Evolutionary conservation across 2,888 invertebrate genomes (phyloP), one percentile per base, ranked within the genome.

Genomic region (Thumatha senex): DNA sequence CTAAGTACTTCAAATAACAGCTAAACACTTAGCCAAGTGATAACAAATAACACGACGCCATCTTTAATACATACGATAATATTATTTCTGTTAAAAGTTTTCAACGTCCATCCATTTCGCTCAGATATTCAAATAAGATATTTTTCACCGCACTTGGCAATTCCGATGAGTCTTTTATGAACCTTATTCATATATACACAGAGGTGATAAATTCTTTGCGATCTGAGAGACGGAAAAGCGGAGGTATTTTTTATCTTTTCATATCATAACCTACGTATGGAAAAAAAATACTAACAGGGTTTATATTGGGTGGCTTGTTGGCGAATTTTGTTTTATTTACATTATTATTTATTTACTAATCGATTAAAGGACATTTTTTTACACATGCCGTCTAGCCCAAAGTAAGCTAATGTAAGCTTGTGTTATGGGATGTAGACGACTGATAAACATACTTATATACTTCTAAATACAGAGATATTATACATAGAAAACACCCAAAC

Each of bases 31-130:
- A 56, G 18, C 18, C 3, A 24, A 24, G 5, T 24, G 18, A 24
- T 24, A 24, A 24, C 18, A 24, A 24, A 24, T 2, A 57, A 44
- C 36, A 34, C 13, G n/a, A 31, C 34, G 9, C 59, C 61, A 54
- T 42, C 52, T 70, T 64, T 67, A 72, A 64, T 66, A 76, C 76
- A 76, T 79, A 80, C 76, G 78, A 80, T 78, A 83, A 82, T 84
- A 83, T 83, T 83, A 83, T 84, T 84, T 83, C 80, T 82, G 82
- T 82, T 84, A 84, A 84, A 84, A 84, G 80, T 84, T 82, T 71
- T 72, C 67, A 73, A 74, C 75, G 18, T 82, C 82, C 80, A 78
- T 82, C 81, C 76, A 76, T 70, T 65, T 60, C 71, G 69, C 70
- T 69, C 67, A 72, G 74, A 77, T 83, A 84, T 84, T 84, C 80